Evolutionary conservation across 2,888 invertebrate genomes (phyloP).

Genomic region (Chymomyza procnemis): DNA sequence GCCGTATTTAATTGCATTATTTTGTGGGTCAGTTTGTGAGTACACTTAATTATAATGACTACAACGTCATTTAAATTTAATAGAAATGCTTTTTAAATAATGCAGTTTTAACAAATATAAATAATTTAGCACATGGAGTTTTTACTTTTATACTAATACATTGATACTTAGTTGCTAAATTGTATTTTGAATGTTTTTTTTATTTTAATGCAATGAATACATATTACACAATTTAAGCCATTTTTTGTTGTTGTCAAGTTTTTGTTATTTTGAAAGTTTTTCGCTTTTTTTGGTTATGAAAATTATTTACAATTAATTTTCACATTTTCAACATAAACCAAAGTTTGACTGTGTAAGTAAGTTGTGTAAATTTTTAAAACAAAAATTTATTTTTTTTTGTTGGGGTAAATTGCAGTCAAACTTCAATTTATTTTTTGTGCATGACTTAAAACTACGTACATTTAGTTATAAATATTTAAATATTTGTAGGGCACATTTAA

Average conservation of each 20-base stretch:
- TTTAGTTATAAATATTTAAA: constrained; percentile 16
- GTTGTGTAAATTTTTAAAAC: constrained; percentile 22
- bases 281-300: constrained; percentile 12
- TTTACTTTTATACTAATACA: neutral
- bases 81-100: constrained; percentile 51
- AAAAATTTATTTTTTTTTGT: neutral
- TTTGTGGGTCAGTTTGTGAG: neutral
- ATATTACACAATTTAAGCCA: neutral
- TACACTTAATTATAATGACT: constrained; percentile 68
- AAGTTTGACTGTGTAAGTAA: constrained; percentile 30
- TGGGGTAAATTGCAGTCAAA: constrained; percentile 8
- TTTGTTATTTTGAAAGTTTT: constrained; percentile 27
- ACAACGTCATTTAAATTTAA: constrained; percentile 74
- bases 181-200: neutral
- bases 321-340: constrained; percentile 61
- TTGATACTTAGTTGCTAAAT: neutral
- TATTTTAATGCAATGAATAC: constrained; percentile 27
- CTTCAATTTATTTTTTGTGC: neutral
- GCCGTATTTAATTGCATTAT: neutral
- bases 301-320: constrained; percentile 20
- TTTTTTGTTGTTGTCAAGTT: constrained; percentile 4
- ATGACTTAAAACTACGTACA: neutral
- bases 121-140: constrained; percentile 9
- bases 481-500: constrained; percentile 76
- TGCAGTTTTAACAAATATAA: constrained; percentile 62